These are phyloP conservation scores for Neodiprion lecontei DNA, from an alignment of 1,140 invertebrate genomes.

Conservation along the genomic window DNA sequence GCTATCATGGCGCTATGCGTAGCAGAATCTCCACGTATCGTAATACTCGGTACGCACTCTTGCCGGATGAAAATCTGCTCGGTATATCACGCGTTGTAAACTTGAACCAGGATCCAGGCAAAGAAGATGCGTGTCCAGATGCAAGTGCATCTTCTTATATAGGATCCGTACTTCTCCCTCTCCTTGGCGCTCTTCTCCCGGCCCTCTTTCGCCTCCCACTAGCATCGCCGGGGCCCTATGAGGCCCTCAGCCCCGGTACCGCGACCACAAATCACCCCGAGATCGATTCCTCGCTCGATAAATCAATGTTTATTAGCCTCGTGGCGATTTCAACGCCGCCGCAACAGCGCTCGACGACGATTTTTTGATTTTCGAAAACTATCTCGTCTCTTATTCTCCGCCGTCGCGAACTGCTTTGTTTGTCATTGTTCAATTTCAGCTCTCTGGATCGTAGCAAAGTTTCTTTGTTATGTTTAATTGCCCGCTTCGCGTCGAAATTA, in stretches of 20 bases:
- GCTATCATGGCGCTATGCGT: background rate
- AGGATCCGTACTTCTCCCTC: conserved; percentile 31
- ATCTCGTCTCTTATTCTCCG: background rate
- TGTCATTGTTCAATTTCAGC: too few relatives aligned
- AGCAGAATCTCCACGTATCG: background rate
- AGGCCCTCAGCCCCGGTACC: conserved; percentile 29
- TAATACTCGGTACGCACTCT: background rate
- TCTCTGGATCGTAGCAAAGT: too few relatives aligned
- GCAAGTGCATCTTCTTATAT: conserved; percentile 51
- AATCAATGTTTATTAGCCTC: conserved; percentile 57
- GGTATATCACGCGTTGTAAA: background rate
- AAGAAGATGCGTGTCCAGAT: conserved; percentile 44
- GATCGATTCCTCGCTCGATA: conserved; percentile 56
- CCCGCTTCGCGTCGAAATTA: too few relatives aligned
- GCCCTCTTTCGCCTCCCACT: conserved; percentile 7
- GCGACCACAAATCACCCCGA: conserved; percentile 51
- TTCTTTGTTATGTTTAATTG: too few relatives aligned
- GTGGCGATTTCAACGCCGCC: background rate
- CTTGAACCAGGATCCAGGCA: conserved; percentile 20
- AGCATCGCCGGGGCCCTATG: conserved; percentile 25
- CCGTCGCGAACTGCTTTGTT: background rate
- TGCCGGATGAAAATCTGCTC: background rate
- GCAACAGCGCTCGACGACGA: background rate
- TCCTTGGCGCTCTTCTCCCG: background rate
- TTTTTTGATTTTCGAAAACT: too few relatives aligned